Percentiles rank a stretch among this genome's conserved stretches.
Conservation (phyloP, 2,888 invertebrate species). For the Zele albiditarsus region DNA sequence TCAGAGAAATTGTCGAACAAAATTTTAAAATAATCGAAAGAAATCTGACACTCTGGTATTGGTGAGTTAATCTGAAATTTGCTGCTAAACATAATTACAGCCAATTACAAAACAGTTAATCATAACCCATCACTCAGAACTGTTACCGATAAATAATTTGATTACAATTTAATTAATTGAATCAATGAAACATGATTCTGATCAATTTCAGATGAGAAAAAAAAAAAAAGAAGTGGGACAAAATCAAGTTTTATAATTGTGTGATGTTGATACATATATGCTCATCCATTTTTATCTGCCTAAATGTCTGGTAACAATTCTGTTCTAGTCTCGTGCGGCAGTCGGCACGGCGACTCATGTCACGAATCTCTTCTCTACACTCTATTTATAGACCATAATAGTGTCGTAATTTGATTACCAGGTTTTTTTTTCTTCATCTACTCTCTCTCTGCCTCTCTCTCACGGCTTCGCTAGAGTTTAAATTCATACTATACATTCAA, state of each 20-base stretch:
- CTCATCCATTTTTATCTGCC: constrained; percentile 5
- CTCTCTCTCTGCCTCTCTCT: neutral
- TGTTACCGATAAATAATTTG: neutral
- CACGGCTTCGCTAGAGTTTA: neutral
- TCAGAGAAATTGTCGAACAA: too few species aligned
- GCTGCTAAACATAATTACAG: too few species aligned
- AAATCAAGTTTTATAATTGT: neutral
- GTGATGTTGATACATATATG: neutral
- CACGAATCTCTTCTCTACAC: constrained; percentile 1
- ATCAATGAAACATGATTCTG: neutral
- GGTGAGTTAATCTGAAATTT: too few species aligned
- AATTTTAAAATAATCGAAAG: too few species aligned
- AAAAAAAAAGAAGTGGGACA: neutral
- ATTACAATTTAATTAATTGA: neutral
- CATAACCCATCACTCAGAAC: neutral
- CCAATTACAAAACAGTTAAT: too few species aligned
- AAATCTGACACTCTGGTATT: too few species aligned
- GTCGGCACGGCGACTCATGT: constrained; percentile 47
- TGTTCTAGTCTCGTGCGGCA: constrained; percentile 23
- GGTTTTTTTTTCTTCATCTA: neutral
- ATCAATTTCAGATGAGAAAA: neutral
- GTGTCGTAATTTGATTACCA: constrained; percentile 43
- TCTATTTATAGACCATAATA: constrained; percentile 46
- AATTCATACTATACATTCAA: neutral
- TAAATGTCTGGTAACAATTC: neutral